Evolutionary conservation across 2,113 vertebrate genomes (phyloP).

Genomic region (Crotalus helleri): DNA sequence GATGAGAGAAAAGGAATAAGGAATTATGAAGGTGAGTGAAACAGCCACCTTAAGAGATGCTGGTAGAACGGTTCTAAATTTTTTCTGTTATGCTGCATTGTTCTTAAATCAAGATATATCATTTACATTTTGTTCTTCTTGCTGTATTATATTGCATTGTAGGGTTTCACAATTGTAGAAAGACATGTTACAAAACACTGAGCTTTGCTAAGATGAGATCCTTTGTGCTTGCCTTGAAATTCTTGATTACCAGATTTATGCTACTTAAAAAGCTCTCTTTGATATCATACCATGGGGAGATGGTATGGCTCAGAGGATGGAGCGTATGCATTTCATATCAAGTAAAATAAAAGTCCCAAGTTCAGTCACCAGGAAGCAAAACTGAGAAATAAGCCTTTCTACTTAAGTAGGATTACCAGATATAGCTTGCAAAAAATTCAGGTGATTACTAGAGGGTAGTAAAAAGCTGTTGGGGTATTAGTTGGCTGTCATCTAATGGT

Average conservation of each 20-base stretch:
- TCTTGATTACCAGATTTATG: neutral
- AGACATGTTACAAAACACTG: neutral
- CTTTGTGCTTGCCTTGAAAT: neutral
- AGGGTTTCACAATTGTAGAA: neutral
- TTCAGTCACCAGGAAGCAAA: neutral
- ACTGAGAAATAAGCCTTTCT: neutral
- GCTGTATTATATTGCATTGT: neutral
- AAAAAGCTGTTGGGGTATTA: neutral
- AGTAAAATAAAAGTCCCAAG: neutral
- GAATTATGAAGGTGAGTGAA: neutral
- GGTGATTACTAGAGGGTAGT: neutral
- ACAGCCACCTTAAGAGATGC: neutral
- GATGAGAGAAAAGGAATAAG: neutral
- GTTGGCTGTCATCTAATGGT: neutral
- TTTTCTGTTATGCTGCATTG: neutral
- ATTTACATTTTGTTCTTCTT: neutral
- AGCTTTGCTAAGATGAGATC: neutral
- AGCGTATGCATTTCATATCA: neutral
- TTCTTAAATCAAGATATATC: neutral
- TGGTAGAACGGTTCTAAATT: neutral
- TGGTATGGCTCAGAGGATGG: neutral
- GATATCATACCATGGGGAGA: neutral
- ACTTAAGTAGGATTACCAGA: neutral
- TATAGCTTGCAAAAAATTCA: neutral
- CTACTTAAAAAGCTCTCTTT: neutral